Evolutionary conservation across 37 sponge, comb jelly and placozoan species (phyloP).

Genomic region (Hormiphora californensis): DNA sequence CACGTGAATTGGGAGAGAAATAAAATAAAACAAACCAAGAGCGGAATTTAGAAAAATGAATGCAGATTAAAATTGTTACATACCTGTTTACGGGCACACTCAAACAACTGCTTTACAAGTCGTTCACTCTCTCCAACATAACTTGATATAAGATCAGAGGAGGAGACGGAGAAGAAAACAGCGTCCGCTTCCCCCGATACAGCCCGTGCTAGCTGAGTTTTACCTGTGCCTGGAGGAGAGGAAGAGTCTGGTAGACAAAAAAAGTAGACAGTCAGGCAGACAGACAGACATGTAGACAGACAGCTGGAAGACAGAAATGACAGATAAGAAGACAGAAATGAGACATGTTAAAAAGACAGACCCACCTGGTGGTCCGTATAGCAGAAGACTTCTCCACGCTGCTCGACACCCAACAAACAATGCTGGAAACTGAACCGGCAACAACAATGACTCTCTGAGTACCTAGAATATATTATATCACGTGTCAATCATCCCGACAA

Average conservation of each 20-base stretch:
- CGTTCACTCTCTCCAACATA: constrained; percentile 91
- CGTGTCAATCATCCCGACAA: too few relatives aligned
- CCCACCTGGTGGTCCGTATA: constrained; percentile 81
- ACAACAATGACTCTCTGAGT: constrained; percentile 68
- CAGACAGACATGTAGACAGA: not conserved
- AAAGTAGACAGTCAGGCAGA: too few relatives aligned
- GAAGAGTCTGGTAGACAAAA: not conserved
- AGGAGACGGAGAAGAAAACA: constrained; percentile 73
- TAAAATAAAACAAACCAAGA: too few relatives aligned
- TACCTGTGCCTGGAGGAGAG: constrained; percentile 54
- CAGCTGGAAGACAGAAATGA: not conserved
- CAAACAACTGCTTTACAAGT: constrained; percentile 43
- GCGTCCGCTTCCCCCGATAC: constrained; percentile 70
- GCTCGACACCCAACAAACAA: constrained; percentile 59
- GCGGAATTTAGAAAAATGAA: too few relatives aligned
- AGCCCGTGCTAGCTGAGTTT: constrained; percentile 61
- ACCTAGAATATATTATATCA: too few relatives aligned
- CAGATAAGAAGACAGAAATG: too few relatives aligned
- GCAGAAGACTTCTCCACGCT: constrained; percentile 75
- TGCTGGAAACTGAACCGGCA: constrained; percentile 64
- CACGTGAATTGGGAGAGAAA: too few relatives aligned
- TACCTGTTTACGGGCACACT: constrained; percentile 16
- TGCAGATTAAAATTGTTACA: too few relatives aligned
- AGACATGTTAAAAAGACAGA: too few relatives aligned
- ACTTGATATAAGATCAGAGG: constrained; percentile 81